These are phyloP conservation scores for Poecilia wingei DNA, from an alignment of 2,797 vertebrate genomes.

Conservation along the genomic window DNA sequence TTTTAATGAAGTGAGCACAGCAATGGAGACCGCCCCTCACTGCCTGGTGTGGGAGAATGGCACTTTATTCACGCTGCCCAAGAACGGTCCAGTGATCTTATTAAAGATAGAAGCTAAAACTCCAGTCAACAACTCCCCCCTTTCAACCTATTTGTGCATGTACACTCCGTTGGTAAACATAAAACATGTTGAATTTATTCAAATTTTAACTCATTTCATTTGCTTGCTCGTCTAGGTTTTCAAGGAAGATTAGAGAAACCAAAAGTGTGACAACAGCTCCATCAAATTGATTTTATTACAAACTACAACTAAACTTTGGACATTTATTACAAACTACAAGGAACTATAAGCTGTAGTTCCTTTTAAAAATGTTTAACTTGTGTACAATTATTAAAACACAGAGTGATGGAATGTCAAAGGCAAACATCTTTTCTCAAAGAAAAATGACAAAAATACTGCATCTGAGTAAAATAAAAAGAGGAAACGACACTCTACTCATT, in stretches of 20 bases:
- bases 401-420: background rate
- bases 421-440: background rate
- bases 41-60: constrained; percentile 32
- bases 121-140: constrained; percentile 9
- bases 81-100: constrained; percentile 58
- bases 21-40: constrained; percentile 29
- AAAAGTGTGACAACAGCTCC: background rate
- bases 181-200: constrained; percentile 30
- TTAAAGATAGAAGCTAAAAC: constrained; percentile 49
- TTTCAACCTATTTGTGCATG: constrained; percentile 4
- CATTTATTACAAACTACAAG: background rate
- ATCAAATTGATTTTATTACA: background rate
- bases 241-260: too few relatives aligned
- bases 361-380: background rate
- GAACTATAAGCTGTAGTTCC: background rate
- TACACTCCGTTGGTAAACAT: too few relatives aligned
- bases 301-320: background rate
- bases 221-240: background rate
- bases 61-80: constrained; percentile 43
- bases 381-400: background rate
- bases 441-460: background rate
- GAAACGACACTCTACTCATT: background rate
- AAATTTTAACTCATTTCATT: constrained; percentile 14
- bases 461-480: background rate
- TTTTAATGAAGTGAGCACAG: constrained; percentile 71